Evolutionary conservation across 2,797 vertebrate genomes (phyloP).

Genomic region (Alectoris magna): DNA sequence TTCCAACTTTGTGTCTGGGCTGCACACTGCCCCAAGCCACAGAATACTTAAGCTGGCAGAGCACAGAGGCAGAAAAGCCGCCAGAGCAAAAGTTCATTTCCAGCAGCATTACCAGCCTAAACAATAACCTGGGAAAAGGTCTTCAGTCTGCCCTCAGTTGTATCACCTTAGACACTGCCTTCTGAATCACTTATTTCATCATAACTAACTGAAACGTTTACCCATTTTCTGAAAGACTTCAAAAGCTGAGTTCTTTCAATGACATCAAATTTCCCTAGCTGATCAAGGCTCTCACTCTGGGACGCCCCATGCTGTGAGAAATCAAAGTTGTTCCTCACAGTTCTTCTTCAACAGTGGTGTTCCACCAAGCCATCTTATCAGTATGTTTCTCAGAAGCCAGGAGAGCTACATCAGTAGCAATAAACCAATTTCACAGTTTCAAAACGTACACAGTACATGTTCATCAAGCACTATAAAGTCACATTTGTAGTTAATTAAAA

Average conservation of each 20-base stretch:
- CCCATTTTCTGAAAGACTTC: neutral
- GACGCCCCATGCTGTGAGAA: rapidly evolving
- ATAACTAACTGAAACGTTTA: neutral
- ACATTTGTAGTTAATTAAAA: neutral
- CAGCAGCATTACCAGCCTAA: neutral
- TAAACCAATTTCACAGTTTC: neutral
- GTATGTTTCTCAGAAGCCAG: neutral
- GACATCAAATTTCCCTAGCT: neutral
- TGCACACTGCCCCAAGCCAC: neutral
- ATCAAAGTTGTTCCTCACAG: neutral
- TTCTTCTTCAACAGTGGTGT: neutral
- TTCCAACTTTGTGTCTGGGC: neutral
- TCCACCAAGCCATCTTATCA: neutral
- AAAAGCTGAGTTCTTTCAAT: neutral
- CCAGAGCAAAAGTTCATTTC: neutral
- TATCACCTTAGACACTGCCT: neutral
- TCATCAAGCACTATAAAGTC: neutral
- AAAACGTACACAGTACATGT: neutral
- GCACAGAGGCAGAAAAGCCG: neutral
- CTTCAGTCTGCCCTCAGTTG: neutral
- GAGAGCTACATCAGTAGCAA: neutral
- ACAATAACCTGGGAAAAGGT: neutral
- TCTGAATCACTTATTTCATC: neutral
- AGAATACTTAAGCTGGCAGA: neutral
- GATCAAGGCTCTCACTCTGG: neutral